Base-by-base conservation (phyloP, 2,888 invertebrate species). In the Unio pictorum region DNA sequence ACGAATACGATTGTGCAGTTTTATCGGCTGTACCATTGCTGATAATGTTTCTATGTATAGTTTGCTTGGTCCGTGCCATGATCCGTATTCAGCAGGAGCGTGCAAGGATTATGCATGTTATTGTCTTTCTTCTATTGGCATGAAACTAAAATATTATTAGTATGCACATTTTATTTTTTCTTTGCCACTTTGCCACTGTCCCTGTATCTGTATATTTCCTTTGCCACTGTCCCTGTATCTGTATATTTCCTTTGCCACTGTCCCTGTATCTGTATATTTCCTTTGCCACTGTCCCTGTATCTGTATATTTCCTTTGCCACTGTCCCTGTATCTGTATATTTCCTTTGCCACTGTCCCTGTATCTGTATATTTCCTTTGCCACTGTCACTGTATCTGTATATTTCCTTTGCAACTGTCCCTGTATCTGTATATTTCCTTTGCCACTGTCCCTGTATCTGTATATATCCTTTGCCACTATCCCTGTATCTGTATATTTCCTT, bases 81-180 rank as follows among this genome's bases (percentile, higher is more conserved):
- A 64, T 66, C 57, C 65, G 56, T 20, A 56, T 71, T 20, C 71
- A 69, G n/a, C 63, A 60, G 56, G 54, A 71, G 1, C 69, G 81
- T 28, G 56, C 69, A n/a, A 71, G 73, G 0, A 70, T 77, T 67
- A 66, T 73, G 62, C 75, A 74, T 61, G 55, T 61, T 4, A 60
- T 55, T 0, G 57, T 69, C 3, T 58, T 68, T 11, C 56, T 54
- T 7, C 56, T 6, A 66, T 73, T 8, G 76, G 72, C 54, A 68
- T 76, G 4, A 72, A 71, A 65, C 79, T 82, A 68, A 82, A 61
- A 80, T 82, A 79, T 60, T 80, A 8, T 61, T 80, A 17, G 69
- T 77, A 1, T 76, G 78, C 4, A 80, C 75, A 1, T 68, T 74
- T 17, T 80, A 79, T 55, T 82, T 82, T 60, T 67, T 82, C 8